phyloP scores from a whole-genome alignment of 2,888 invertebrate genomes.

The Eristalinus sepulchralis region DNA sequence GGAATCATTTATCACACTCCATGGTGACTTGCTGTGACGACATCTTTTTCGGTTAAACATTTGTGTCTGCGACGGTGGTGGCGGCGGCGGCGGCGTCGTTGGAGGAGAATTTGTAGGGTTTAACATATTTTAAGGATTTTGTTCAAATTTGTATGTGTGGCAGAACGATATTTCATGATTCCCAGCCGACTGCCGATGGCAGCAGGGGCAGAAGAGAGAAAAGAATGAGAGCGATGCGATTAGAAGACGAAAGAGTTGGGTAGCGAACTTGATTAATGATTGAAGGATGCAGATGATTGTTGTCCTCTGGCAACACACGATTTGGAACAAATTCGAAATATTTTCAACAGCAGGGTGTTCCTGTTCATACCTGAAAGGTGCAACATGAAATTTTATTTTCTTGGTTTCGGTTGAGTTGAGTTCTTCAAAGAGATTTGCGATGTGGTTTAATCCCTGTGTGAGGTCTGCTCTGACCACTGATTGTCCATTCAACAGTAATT shows the following conservation, averaged over 20 bases:
- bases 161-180: conserved; percentile 28
- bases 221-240: conserved; percentile 6
- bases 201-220: background rate
- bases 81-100: background rate
- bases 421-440: background rate
- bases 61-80: conserved; percentile 8
- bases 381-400: background rate
- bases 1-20: conserved; percentile 65
- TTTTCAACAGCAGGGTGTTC: background rate
- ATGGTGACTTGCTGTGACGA: conserved; percentile 60
- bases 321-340: background rate
- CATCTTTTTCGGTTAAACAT: conserved; percentile 55
- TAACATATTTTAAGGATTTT: conserved; percentile 47
- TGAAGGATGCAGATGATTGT: conserved; percentile 14
- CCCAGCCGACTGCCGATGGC: background rate
- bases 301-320: background rate
- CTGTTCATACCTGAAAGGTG: background rate
- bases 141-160: conserved; percentile 31
- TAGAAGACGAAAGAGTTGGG: conserved; percentile 51
- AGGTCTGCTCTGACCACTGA: background rate
- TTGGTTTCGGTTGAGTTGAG: background rate
- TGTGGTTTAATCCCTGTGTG: background rate
- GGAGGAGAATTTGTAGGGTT: background rate
- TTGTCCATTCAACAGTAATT: too few relatives aligned
- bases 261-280: conserved; percentile 54